Percentiles rank a stretch among this genome's conserved stretches.
phyloP scores from a whole-genome alignment of 2,797 vertebrate genomes.

The Benthosema pterotum region DNA sequence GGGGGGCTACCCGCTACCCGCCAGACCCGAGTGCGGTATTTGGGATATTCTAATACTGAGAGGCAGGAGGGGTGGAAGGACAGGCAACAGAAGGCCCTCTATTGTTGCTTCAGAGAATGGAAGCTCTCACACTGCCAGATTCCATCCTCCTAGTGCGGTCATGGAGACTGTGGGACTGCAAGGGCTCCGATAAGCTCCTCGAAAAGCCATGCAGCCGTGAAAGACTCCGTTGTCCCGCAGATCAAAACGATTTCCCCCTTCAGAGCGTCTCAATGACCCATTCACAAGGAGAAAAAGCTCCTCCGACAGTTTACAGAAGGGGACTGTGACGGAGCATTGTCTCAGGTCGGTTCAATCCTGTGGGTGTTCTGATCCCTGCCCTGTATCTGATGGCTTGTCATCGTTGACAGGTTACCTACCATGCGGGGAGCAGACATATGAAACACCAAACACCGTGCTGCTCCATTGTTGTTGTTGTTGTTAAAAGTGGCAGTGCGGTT shows the following conservation, averaged over 20 bases:
- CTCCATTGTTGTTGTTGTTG: no score
- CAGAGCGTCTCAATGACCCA: conserved; percentile 42
- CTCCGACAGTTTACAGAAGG: conserved; percentile 40
- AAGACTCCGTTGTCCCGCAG: conserved; percentile 63
- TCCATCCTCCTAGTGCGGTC: conserved; percentile 63
- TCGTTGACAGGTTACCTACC: conserved; percentile 30
- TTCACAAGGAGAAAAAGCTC: conserved; percentile 1
- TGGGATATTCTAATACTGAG: conserved; percentile 27
- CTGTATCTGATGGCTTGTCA: conserved; percentile 40
- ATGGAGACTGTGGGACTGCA: conserved; percentile 36
- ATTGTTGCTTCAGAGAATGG: conserved; percentile 70
- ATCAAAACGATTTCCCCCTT: conserved; percentile 42
- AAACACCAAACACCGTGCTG: no score
- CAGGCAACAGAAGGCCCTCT: conserved; percentile 60
- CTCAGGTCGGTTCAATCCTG: conserved; percentile 28
- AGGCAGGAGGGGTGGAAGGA: conserved; percentile 43
- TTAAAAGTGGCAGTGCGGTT: no score
- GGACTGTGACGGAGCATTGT: conserved; percentile 16
- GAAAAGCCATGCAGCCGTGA: conserved; percentile 46
- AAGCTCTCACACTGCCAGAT: conserved; percentile 64
- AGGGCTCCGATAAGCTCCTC: conserved; percentile 55
- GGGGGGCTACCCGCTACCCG: neutral
- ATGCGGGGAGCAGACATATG: no score
- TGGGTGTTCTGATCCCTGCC: conserved; percentile 22
- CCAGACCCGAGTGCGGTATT: conserved; percentile 35